Base-by-base conservation (phyloP, 2,113 vertebrate genomes). In the Turdus rufiventris region DNA sequence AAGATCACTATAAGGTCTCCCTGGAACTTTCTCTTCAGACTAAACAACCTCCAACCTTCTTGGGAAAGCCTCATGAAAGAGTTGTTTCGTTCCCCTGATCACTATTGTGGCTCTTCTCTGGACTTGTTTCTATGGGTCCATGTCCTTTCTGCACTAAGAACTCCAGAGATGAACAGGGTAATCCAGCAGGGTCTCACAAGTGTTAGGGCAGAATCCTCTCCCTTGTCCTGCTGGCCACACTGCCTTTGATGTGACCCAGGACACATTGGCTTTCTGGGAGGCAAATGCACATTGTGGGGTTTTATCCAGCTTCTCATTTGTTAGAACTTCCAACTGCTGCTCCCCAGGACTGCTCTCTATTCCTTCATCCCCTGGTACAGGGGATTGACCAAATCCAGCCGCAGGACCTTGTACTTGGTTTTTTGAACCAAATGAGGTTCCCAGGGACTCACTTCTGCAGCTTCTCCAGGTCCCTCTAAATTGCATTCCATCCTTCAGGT, bases 211-310 rank as follows among this genome's bases (percentile, higher is more conserved):
- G 19, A 74, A 40, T 31, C 19, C 17, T 2, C 14, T 81, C 11
- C 23, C 33, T n/a, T 9, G 5, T 17, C 16, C 19, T 47, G 5
- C 53, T 34, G 29, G 19, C 12, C 45, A 20, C 2, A 6, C 2
- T 40, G 33, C 38, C 29, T 47, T 67, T 60, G 15, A 17, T 45
- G 7, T 5, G 17, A 5, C 8, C 18, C 19, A 9, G 7, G 38
- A 34, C 24, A 31, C 0, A 0, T 1, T 40, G n/a, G 9, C 6
- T 38, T n/a, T 45, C 38, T 31, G n/a, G n/a, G 20, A n/a, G 47
- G 19, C 16, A 47, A 26, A 17, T 6, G 28, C 5, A 7, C 8
- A 12, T 40, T 60, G 13, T 11, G 17, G 20, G 24, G 8, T 60
- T 66, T 53, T 47, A 20, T 34, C 2, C 16, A 65, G 8, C 23